These are phyloP conservation scores for Reticulitermes lucifugus DNA, from an alignment of 2,888 invertebrate species.

Conservation along the genomic window DNA sequence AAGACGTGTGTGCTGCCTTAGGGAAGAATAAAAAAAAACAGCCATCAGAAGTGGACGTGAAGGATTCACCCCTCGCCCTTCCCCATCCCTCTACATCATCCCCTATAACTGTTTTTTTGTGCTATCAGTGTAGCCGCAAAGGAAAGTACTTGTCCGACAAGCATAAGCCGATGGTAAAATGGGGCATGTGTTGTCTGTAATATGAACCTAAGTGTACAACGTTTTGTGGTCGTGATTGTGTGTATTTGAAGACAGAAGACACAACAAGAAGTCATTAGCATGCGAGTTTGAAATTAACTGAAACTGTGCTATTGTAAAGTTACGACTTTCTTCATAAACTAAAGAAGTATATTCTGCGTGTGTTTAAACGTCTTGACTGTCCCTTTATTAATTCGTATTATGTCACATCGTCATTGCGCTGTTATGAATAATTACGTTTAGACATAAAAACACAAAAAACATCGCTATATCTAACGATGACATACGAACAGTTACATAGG, in stretches of 20 bases:
- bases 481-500: background rate
- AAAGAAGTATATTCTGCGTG: background rate
- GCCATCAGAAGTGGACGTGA: constrained; percentile 35
- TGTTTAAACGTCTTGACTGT: background rate
- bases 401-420: no score
- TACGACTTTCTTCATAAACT: background rate
- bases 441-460: background rate
- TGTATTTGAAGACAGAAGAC: constrained; percentile 12
- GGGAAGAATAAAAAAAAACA: constrained; percentile 24
- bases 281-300: background rate
- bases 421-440: no score
- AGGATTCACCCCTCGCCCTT: constrained; percentile 27
- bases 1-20: constrained; percentile 12
- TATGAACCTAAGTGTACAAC: constrained; percentile 7
- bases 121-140: constrained; percentile 7
- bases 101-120: constrained; percentile 16
- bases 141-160: background rate
- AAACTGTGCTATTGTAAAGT: background rate
- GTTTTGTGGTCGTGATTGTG: constrained; percentile 21
- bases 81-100: constrained; percentile 16
- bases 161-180: background rate
- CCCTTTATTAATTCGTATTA: background rate
- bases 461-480: background rate
- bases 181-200: constrained; percentile 8
- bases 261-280: background rate